Base-by-base conservation (phyloP, 1,140 invertebrate species). In the Orussus abietinus region DNA sequence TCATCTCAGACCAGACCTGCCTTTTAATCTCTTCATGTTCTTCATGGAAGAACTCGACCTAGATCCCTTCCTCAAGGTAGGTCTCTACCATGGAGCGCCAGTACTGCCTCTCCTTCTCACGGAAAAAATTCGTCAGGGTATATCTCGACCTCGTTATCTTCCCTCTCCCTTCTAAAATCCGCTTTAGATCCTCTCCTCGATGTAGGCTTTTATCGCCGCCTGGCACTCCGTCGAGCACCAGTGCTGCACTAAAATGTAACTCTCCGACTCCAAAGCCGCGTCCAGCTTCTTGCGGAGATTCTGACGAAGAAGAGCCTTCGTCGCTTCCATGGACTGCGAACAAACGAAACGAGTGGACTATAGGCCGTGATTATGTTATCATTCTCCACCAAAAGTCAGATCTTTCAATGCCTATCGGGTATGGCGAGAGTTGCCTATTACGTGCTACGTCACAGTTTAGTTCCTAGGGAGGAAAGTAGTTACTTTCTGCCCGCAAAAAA, bases 191-290 rank as follows among this genome's bases (percentile, higher is more conserved):
- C 70, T 67, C 25, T 64, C 69, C n/a, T 69, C 61, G 10, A 72
- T 54, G 28, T 70, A 74, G 42, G 51, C 55, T 54, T 66, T 65
- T 45, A 72, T 71, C 38, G 63, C 61, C 43, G 61, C 47, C 55
- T 82, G 79, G 64, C 80, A 83, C 52, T 83, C 80, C 1, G 62
- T 42, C n/a, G 77, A 78, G 40, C 71, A 73, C 83, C 84, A 86
- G 44, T 84, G 80, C 28, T 84, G 74, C 7, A 79, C 63, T 14
- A 86, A 66, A 9, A 79, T 63, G 41, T 76, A 73, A 4, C 72
- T 74, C 64, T 84, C 83, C 2, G 72, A 71, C 25, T 81, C 78
- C 25, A 86, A 56, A 17, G 74, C 69, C 5, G 72, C 64, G 30
- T 80, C 74, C 15, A 84, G 62, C 47, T 72, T 76, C 40, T 65